These are phyloP conservation scores for Monopis laevigella DNA, from an alignment of 2,888 invertebrate species.

Conservation along the genomic window DNA sequence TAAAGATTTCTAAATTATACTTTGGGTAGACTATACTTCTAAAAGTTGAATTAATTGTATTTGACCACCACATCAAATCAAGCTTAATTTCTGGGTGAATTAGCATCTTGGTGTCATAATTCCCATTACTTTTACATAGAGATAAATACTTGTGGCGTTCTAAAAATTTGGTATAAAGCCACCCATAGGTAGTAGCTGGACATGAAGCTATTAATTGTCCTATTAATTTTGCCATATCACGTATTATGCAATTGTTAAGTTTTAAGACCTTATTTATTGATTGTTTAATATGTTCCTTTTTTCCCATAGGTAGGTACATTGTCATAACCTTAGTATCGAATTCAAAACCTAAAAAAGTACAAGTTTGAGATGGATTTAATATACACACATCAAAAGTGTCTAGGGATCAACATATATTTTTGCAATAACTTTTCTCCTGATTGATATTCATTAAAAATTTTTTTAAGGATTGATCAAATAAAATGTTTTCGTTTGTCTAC, in stretches of 20 bases:
- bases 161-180: constrained; percentile 9
- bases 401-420: too few species aligned
- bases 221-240: constrained; percentile 3
- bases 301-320: background rate
- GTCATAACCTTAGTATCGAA: background rate
- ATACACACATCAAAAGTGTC: too few species aligned
- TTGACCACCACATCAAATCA: constrained; percentile 8
- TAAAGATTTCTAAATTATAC: constrained; percentile 3
- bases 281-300: too few species aligned
- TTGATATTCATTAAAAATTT: too few species aligned
- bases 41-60: background rate
- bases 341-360: constrained; percentile 2
- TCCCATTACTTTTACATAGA: background rate
- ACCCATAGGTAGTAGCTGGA: constrained; percentile 4
- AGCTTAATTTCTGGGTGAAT: background rate
- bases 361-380: background rate
- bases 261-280: too few species aligned
- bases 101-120: constrained; percentile 4
- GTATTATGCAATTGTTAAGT: too few species aligned
- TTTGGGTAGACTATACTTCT: background rate
- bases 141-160: constrained; percentile 7
- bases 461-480: too few species aligned
- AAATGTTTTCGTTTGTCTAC: too few species aligned
- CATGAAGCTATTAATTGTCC: background rate
- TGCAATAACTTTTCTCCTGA: too few species aligned